These are phyloP conservation scores for Xenopus borealis DNA, from an alignment of 2,113 vertebrate species.

Conservation along the genomic window DNA sequence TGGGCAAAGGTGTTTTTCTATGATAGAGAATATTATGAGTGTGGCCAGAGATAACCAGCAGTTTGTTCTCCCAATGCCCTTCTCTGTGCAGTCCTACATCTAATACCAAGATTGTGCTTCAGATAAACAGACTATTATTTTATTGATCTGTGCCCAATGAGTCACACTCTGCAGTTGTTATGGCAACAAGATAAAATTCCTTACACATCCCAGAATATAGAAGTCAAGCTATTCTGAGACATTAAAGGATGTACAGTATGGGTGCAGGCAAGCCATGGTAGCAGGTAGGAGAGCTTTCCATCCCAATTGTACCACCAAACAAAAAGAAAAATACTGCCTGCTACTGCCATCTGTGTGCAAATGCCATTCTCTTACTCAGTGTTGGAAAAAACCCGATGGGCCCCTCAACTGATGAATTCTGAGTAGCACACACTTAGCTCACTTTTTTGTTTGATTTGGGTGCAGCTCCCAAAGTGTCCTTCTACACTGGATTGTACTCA, in stretches of 20 bases:
- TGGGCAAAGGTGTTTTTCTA: not conserved
- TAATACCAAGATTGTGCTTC: conserved; percentile 11
- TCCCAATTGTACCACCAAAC: too few relatives aligned
- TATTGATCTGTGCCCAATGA: conserved; percentile 26
- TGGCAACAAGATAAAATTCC: conserved; percentile 28
- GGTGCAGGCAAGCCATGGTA: not conserved
- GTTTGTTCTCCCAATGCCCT: not conserved
- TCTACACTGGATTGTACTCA: too few relatives aligned
- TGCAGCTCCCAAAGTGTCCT: too few relatives aligned
- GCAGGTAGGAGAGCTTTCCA: not conserved
- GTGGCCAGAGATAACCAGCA: not conserved
- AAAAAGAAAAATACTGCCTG: too few relatives aligned
- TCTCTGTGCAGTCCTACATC: conserved; percentile 1
- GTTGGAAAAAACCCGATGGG: too few relatives aligned
- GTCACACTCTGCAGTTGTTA: conserved; percentile 27
- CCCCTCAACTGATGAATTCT: too few relatives aligned
- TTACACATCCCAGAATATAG: not conserved
- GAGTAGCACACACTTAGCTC: too few relatives aligned
- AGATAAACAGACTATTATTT: conserved; percentile 19
- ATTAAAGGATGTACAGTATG: not conserved
- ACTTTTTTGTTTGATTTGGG: too few relatives aligned
- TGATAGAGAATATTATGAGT: not conserved
- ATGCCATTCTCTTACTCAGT: too few relatives aligned
- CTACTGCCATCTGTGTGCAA: too few relatives aligned
- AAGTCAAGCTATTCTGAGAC: not conserved